Conservation (phyloP, 2,888 invertebrate genomes). For the Lasius fuliginosus region DNA sequence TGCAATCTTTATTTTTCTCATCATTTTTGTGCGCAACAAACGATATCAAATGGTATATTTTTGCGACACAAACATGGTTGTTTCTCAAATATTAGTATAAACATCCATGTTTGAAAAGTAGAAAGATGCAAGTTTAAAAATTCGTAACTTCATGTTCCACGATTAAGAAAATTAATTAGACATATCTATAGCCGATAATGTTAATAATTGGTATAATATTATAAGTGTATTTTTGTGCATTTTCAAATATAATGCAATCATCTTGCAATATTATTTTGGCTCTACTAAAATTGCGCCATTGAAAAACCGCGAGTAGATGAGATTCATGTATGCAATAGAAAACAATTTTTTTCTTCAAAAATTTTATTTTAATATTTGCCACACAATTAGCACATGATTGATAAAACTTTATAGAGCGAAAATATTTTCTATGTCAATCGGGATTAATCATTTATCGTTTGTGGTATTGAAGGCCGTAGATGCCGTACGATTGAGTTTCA, state of each 20-base stretch:
- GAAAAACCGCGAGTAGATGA: background rate
- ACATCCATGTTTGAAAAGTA: background rate
- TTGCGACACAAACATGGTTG: background rate
- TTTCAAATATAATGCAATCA: background rate
- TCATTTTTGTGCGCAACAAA: background rate
- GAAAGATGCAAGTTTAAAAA: background rate
- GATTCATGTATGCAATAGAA: too few species aligned
- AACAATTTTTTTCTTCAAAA: background rate
- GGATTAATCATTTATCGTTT: constrained; percentile 37
- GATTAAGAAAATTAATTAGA: background rate
- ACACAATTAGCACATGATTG: constrained; percentile 9
- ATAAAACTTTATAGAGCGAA: background rate
- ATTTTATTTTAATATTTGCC: background rate
- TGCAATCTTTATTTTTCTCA: background rate
- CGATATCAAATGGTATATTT: background rate
- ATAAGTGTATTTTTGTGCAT: background rate
- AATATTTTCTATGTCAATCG: constrained; percentile 19
- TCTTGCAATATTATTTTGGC: background rate
- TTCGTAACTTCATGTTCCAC: too few species aligned
- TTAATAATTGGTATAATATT: background rate
- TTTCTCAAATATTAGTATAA: background rate
- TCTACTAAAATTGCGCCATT: background rate
- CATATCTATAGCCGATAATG: background rate
- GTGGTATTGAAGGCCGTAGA: constrained; percentile 8
- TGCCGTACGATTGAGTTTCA: constrained; percentile 44